A percentile compares a stretch with the other conserved stretches of the same genome.
Conservation (phyloP, 2,888 invertebrate species). For the Unio delphinus region DNA sequence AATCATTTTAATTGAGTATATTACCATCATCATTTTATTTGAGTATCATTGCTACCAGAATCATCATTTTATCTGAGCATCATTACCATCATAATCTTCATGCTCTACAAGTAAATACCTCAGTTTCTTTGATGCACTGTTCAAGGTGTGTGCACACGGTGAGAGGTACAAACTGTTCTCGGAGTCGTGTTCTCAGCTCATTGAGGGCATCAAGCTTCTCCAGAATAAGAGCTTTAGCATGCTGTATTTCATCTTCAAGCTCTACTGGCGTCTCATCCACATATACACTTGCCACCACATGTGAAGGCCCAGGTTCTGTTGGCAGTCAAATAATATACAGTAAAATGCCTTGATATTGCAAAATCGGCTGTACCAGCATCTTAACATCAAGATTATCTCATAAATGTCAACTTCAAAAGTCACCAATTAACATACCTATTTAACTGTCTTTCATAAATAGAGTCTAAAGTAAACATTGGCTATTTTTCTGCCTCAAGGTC, state of each 20-base stretch:
- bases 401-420: too few relatives aligned
- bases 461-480: too few relatives aligned
- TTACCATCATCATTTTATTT: too few relatives aligned
- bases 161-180: constrained; percentile 65
- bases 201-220: constrained; percentile 64
- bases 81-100: background rate
- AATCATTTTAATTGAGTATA: too few relatives aligned
- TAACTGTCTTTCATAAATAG: too few relatives aligned
- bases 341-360: too few relatives aligned
- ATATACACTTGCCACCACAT: constrained; percentile 16
- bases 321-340: background rate
- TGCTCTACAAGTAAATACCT: constrained; percentile 45
- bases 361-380: too few relatives aligned
- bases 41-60: too few relatives aligned
- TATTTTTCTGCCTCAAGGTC: too few relatives aligned
- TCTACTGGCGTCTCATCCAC: constrained; percentile 53
- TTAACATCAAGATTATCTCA: too few relatives aligned
- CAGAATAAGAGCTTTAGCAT: constrained; percentile 61
- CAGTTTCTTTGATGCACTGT: constrained; percentile 70
- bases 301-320: constrained; percentile 28
- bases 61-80: too few relatives aligned
- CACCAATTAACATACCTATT: too few relatives aligned
- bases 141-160: constrained; percentile 68
- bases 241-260: constrained; percentile 62
- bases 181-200: constrained; percentile 50